These are phyloP conservation scores for Gadus chalcogrammus DNA, from an alignment of 2,113 vertebrate species.

Conservation along the genomic window DNA sequence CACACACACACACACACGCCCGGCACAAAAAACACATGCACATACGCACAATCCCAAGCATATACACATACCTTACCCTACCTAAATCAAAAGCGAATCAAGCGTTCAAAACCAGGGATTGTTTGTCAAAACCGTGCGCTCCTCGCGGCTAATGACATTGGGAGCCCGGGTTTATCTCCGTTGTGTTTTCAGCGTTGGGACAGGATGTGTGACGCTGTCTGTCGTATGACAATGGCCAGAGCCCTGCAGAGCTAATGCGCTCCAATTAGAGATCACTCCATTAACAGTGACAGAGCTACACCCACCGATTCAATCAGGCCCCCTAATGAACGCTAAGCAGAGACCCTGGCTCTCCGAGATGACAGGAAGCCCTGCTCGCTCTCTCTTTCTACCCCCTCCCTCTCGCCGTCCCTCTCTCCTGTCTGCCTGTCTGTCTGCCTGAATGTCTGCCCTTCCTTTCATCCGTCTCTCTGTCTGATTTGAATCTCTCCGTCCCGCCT, in stretches of 20 bases:
- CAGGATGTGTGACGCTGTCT: conserved; percentile 1
- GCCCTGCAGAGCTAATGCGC: conserved; percentile 43
- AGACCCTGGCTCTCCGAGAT: conserved; percentile 43
- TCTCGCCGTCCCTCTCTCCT: not conserved
- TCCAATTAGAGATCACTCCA: conserved; percentile 69
- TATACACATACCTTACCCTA: not conserved
- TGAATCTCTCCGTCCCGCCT: not conserved
- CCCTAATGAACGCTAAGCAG: conserved; percentile 64
- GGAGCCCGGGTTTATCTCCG: not conserved
- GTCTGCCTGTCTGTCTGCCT: not conserved
- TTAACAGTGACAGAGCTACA: conserved; percentile 69
- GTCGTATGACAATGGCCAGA: conserved; percentile 55
- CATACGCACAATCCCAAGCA: not conserved
- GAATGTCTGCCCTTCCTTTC: not conserved
- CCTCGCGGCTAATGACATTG: conserved; percentile 8
- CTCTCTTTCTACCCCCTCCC: conserved; percentile 9
- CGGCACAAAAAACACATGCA: conserved; percentile 8
- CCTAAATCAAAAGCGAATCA: too few relatives aligned
- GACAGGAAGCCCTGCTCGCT: conserved; percentile 36
- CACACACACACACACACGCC: conserved; percentile 15
- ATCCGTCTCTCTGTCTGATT: not conserved
- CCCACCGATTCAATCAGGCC: conserved; percentile 64
- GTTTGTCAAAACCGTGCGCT: not conserved
- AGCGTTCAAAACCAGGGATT: too few relatives aligned
- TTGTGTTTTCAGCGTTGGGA: conserved; percentile 6